Evolutionary conservation across 2,113 vertebrate species (phyloP).

Genomic region (Gymnogyps californianus): DNA sequence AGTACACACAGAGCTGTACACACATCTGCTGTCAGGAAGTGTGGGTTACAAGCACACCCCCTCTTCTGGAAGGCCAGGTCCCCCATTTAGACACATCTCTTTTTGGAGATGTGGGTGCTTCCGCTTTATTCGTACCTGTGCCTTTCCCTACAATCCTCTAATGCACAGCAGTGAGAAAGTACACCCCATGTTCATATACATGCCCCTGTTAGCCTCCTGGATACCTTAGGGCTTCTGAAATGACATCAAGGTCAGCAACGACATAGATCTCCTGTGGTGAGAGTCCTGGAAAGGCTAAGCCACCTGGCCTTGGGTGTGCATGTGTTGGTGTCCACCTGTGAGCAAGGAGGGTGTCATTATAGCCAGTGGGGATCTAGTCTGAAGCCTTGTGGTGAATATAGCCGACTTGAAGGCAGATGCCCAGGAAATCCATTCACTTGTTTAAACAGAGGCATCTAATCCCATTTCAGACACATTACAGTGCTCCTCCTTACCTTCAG

Average conservation of each 20-base stretch:
- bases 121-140: neutral
- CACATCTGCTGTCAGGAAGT: neutral
- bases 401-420: neutral
- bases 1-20: neutral
- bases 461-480: neutral
- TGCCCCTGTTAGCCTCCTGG: accelerated
- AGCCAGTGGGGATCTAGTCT: neutral
- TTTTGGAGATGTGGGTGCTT: neutral
- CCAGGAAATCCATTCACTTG: neutral
- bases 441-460: neutral
- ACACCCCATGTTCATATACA: accelerated
- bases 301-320: neutral
- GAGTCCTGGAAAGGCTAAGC: neutral
- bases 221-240: neutral
- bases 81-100: neutral
- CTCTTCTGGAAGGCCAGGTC: neutral
- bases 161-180: neutral
- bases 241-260: neutral
- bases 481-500: neutral
- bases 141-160: neutral
- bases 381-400: neutral
- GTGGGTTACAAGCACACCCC: neutral
- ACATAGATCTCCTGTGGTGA: neutral
- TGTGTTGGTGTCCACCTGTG: neutral
- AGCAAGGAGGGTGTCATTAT: neutral